A percentile compares a stretch with the other conserved stretches of the same genome.
phyloP scores from a whole-genome alignment of 1,140 invertebrate genomes.

The Achroia grisella region DNA sequence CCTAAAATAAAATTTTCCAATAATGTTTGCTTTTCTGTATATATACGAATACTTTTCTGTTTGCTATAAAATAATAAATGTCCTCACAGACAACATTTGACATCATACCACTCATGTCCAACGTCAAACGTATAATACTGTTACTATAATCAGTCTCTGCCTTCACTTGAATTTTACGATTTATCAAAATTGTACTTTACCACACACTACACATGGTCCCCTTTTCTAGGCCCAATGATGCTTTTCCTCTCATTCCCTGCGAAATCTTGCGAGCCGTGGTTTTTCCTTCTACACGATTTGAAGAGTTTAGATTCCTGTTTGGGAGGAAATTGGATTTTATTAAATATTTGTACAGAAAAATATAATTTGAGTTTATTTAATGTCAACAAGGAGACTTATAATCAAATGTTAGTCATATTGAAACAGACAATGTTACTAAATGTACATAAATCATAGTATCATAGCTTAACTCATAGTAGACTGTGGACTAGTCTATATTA shows the following conservation, averaged over 20 bases:
- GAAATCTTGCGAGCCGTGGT: constrained; percentile 50
- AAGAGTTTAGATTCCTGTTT: constrained; percentile 50
- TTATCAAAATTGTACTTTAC: background rate
- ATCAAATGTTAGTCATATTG: background rate
- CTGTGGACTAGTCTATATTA: too few relatives aligned
- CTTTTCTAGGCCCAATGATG: constrained; percentile 40
- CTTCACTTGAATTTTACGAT: constrained; percentile 4
- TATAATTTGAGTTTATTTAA: too few relatives aligned
- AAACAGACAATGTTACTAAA: background rate
- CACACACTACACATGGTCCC: constrained; percentile 54
- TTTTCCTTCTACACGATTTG: constrained; percentile 47
- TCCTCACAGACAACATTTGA: background rate
- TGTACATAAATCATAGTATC: too few relatives aligned
- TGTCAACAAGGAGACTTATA: too few relatives aligned
- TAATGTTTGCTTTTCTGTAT: too few relatives aligned
- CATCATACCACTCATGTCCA: too few relatives aligned
- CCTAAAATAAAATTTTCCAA: too few relatives aligned
- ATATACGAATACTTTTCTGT: too few relatives aligned
- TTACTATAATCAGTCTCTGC: constrained; percentile 40
- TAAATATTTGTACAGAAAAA: too few relatives aligned
- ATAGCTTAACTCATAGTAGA: too few relatives aligned
- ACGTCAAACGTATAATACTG: constrained; percentile 28
- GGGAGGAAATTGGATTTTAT: constrained; percentile 9
- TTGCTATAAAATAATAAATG: too few relatives aligned
- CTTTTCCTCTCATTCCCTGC: constrained; percentile 62